Conservation (phyloP, 2,797 vertebrate genomes). For the Mastacembelus armatus region DNA sequence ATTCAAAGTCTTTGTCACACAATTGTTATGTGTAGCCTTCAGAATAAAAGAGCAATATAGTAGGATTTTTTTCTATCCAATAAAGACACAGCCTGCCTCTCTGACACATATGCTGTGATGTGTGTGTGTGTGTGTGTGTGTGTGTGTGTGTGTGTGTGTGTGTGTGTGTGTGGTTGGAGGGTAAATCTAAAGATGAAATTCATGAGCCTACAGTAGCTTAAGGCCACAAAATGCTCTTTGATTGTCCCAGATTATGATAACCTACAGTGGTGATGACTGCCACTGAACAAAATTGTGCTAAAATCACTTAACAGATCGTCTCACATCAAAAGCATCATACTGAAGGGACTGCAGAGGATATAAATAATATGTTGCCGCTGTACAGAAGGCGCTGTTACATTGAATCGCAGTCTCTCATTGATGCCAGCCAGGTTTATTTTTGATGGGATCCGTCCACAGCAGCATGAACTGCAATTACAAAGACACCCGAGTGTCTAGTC, state of each 20-base stretch:
- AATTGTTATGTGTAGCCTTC: conserved; percentile 25
- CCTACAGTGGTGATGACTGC: conserved; percentile 28
- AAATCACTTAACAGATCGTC: conserved; percentile 23
- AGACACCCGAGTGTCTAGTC: conserved; percentile 19
- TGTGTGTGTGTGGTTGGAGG: conserved; percentile 18
- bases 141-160: too few relatives aligned
- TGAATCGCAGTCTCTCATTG: conserved; percentile 40
- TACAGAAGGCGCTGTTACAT: conserved; percentile 55
- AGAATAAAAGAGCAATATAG: conserved; percentile 32
- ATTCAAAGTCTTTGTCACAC: conserved; percentile 4
- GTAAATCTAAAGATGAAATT: conserved; percentile 47
- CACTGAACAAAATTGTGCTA: conserved; percentile 8
- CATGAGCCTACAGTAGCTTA: conserved; percentile 38
- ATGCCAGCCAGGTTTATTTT: conserved; percentile 41
- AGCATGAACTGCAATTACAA: neutral
- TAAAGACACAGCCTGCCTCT: conserved; percentile 39
- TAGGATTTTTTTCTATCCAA: conserved; percentile 40
- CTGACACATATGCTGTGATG: conserved; percentile 42
- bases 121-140: too few relatives aligned
- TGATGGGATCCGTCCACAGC: conserved; percentile 12
- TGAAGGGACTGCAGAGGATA: conserved; percentile 76
- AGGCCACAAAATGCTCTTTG: conserved; percentile 51
- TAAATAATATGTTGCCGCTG: conserved; percentile 74
- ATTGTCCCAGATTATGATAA: conserved; percentile 52
- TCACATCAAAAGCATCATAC: conserved; percentile 36